phyloP scores from a whole-genome alignment of 2,113 vertebrate species.

The Willisornis vidua region DNA sequence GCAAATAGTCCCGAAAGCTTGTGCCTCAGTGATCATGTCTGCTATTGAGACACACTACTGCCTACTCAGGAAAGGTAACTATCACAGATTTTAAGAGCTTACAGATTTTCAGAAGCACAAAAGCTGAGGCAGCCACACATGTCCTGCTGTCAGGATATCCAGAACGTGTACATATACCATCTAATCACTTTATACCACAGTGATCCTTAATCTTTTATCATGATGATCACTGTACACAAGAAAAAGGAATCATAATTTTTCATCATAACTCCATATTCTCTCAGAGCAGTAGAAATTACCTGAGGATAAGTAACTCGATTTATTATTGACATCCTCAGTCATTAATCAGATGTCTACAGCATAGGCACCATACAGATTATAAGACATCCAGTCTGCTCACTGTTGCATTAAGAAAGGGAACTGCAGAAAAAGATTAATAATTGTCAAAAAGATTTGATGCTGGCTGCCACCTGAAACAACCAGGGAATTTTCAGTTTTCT shows the following conservation, averaged over 20 bases:
- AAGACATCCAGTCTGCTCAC: background rate
- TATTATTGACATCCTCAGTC: background rate
- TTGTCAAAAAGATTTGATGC: background rate
- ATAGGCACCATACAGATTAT: background rate
- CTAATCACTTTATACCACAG: background rate
- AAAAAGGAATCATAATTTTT: background rate
- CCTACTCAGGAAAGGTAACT: background rate
- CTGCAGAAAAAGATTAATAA: background rate
- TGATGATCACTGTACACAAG: background rate
- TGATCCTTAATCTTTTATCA: background rate
- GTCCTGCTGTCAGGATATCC: background rate
- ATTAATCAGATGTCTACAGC: background rate
- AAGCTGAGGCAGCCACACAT: background rate
- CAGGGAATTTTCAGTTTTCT: background rate
- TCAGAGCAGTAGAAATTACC: background rate
- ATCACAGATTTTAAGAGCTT: background rate
- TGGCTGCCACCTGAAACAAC: slow-evolving; percentile 32
- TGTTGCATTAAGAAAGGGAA: background rate
- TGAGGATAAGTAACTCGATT: background rate
- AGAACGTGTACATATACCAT: background rate
- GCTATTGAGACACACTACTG: background rate
- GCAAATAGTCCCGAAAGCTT: background rate
- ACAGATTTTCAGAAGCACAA: background rate
- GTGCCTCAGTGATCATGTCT: background rate
- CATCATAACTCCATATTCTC: background rate